These are phyloP conservation scores for Nephrotoma appendiculata DNA, from an alignment of 2,888 invertebrate genomes.

Conservation along the genomic window DNA sequence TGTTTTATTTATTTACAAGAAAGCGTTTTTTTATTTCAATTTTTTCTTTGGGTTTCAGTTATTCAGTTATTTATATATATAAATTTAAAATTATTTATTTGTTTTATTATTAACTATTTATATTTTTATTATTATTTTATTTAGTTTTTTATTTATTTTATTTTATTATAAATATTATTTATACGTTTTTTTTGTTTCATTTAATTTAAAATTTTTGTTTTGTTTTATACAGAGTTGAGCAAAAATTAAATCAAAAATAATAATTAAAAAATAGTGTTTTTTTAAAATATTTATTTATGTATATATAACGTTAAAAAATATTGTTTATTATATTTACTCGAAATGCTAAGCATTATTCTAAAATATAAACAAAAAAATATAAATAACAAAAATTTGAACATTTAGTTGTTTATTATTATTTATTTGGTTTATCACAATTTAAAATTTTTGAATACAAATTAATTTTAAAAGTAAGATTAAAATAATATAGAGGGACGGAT, in stretches of 20 bases:
- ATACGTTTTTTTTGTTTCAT: not conserved
- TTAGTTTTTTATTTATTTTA: not conserved
- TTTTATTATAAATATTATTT: not conserved
- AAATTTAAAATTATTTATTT: not conserved
- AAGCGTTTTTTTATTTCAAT: not conserved
- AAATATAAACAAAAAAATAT: not conserved
- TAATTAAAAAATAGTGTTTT: not conserved
- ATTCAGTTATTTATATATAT: not conserved
- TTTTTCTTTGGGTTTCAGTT: not conserved
- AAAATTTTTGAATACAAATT: not conserved
- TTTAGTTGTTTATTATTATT: not conserved
- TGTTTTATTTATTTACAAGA: conserved; percentile 2
- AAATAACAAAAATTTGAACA: not conserved
- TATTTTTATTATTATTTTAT: not conserved
- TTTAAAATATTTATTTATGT: not conserved
- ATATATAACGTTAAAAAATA: not conserved
- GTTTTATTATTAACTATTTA: not conserved
- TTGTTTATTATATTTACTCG: not conserved
- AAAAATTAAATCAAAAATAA: not conserved
- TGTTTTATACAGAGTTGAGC: not conserved
- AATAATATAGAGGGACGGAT: not conserved
- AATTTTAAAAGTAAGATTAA: not conserved
- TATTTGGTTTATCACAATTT: not conserved
- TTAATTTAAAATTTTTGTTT: not conserved
- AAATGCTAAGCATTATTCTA: not conserved